A percentile compares a stretch with the other conserved stretches of the same genome.
phyloP scores from a whole-genome alignment of 2,797 vertebrate species.

The Phataginus tricuspis region DNA sequence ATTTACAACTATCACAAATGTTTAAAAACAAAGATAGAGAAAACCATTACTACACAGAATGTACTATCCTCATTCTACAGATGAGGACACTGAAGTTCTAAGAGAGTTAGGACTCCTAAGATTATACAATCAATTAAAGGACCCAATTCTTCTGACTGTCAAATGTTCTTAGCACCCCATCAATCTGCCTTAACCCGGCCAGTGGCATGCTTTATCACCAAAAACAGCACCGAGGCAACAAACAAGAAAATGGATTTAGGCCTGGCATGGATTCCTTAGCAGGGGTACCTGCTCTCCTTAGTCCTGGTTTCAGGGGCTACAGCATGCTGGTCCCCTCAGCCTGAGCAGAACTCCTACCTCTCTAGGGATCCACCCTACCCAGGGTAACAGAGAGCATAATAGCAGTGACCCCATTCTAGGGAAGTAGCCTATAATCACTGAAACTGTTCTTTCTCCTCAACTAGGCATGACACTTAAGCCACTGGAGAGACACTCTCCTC shows the following conservation, averaged over 20 bases:
- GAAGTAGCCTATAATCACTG: neutral
- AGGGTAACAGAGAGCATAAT: neutral
- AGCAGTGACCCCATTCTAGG: neutral
- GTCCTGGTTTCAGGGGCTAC: neutral
- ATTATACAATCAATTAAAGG: neutral
- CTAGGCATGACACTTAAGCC: neutral
- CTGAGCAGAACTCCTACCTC: neutral
- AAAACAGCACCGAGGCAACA: neutral
- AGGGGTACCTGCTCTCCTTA: neutral
- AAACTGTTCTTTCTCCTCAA: neutral
- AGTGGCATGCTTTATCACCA: neutral
- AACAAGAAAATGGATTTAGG: neutral
- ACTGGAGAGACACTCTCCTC: neutral
- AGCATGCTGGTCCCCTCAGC: neutral
- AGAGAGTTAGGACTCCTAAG: neutral
- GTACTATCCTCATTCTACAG: neutral
- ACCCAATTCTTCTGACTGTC: neutral
- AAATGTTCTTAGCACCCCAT: neutral
- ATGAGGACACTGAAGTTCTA: slow-evolving; percentile 9
- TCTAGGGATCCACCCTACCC: neutral
- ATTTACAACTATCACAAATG: neutral
- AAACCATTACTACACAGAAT: neutral
- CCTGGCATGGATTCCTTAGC: neutral
- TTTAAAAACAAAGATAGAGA: neutral
- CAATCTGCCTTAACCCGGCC: neutral